Evolutionary conservation across 2,888 invertebrate genomes (phyloP).

Genomic region (Cantharis lateralis): DNA sequence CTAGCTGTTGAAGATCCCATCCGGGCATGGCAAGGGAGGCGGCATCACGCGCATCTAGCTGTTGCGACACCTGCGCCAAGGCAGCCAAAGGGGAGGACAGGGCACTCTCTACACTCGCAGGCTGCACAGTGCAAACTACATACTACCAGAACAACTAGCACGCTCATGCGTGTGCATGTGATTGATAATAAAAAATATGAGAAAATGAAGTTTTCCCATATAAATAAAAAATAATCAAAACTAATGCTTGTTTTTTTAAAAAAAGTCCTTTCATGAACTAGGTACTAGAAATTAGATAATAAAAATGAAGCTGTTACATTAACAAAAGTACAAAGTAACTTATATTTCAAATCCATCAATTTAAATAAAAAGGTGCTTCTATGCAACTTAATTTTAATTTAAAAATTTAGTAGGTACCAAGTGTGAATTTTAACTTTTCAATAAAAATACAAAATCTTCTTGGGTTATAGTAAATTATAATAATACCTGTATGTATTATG

Average conservation of each 20-base stretch:
- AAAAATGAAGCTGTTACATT: background rate
- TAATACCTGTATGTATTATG: no score
- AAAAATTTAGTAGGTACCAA: no score
- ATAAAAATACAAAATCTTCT: background rate
- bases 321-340: background rate
- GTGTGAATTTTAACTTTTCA: no score
- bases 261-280: background rate
- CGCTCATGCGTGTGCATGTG: slow-evolving; percentile 44
- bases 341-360: slow-evolving; percentile 6
- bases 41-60: slow-evolving; percentile 54
- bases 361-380: background rate
- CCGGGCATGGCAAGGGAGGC: slow-evolving; percentile 66
- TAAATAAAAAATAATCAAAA: background rate
- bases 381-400: no score
- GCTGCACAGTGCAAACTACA: slow-evolving; percentile 52
- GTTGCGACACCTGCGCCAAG: slow-evolving; percentile 56
- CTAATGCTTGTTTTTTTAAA: background rate
- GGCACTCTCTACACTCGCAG: slow-evolving; percentile 50
- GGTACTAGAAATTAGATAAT: background rate
- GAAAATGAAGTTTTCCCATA: background rate
- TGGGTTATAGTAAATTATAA: background rate
- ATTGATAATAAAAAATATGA: slow-evolving; percentile 12
- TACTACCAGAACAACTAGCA: slow-evolving; percentile 51
- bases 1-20: slow-evolving; percentile 74
- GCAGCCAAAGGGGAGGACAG: slow-evolving; percentile 56